Evolutionary conservation across 53 echinoderm and acorn worm species (phyloP).

Genomic region (Arbacia lixula): DNA sequence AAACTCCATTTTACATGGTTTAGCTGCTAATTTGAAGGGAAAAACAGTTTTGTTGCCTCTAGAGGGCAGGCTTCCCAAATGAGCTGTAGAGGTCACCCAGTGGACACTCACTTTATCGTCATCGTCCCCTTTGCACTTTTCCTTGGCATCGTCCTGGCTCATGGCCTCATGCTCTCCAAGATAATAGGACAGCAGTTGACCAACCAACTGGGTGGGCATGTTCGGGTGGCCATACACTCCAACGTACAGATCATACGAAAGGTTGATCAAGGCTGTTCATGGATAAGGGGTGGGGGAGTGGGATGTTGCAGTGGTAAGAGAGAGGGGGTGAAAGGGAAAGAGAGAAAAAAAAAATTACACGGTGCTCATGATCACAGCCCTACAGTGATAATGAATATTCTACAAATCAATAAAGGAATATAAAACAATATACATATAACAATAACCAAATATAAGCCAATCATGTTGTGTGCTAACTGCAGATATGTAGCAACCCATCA

Average conservation of each 20-base stretch:
- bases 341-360: not conserved
- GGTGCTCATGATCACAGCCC: no score
- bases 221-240: constrained; percentile 44
- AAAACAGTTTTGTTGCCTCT: no score
- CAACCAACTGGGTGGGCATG: constrained; percentile 24
- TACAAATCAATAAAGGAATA: no score
- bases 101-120: constrained; percentile 15
- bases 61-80: no score
- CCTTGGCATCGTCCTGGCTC: constrained; percentile 11
- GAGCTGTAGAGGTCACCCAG: not conserved
- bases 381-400: no score
- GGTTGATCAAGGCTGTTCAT: constrained; percentile 48
- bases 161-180: constrained; percentile 47
- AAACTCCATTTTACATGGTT: no score
- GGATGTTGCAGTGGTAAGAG: not conserved
- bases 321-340: no score
- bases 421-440: no score
- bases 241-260: constrained; percentile 55
- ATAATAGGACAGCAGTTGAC: constrained; percentile 71
- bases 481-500: no score
- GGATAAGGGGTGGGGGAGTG: not conserved
- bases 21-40: no score
- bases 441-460: no score
- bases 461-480: no score
- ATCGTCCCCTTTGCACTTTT: constrained; percentile 46